Conservation (phyloP, 2,797 vertebrate species). For the Salmo trutta region DNA sequence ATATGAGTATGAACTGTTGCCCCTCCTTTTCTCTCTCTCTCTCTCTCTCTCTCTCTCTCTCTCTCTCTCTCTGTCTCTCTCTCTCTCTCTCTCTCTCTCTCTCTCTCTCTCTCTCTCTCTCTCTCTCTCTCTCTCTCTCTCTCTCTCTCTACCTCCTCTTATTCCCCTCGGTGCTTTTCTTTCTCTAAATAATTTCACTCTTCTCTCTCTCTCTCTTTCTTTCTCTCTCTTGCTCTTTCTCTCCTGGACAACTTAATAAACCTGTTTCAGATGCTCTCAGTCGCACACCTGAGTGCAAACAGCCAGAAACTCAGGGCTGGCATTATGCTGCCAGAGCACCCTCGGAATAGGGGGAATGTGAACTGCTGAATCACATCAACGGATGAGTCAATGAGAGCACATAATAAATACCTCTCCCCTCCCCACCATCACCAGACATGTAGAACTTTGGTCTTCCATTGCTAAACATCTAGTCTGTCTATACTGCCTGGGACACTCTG, state of each 20-base stretch:
- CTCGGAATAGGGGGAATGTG: constrained; percentile 15
- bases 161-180: background rate
- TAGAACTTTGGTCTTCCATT: background rate
- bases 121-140: background rate
- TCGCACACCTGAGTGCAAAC: constrained; percentile 17
- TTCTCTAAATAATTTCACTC: background rate
- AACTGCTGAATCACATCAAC: constrained; percentile 35
- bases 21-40: background rate
- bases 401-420: constrained; percentile 35
- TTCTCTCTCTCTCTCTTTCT: background rate
- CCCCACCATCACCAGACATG: background rate
- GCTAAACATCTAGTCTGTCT: background rate
- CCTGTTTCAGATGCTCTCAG: constrained; percentile 20
- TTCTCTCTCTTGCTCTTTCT: background rate
- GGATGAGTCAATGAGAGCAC: constrained; percentile 39
- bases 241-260: constrained; percentile 21
- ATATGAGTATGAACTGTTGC: constrained; percentile 9
- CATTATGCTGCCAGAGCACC: constrained; percentile 1
- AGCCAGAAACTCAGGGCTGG: constrained; percentile 44
- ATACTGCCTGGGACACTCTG: too few relatives aligned
- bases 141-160: background rate
- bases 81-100: background rate
- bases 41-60: background rate
- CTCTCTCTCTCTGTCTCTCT: background rate
- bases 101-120: background rate